phyloP scores from a whole-genome alignment of 2,888 invertebrate species.

The Endomychus coccineus region DNA sequence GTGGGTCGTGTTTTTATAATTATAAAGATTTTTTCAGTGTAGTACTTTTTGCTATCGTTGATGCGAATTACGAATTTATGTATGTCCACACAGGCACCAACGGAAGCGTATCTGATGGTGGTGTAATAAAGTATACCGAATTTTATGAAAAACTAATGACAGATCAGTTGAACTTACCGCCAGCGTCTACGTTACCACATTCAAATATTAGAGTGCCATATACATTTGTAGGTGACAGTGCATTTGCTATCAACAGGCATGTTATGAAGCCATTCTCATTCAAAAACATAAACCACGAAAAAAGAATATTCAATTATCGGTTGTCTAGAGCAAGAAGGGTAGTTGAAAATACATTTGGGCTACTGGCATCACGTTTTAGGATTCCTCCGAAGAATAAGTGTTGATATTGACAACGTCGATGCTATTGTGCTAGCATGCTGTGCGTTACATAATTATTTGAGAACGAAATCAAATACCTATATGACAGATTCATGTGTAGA shows the following conservation, averaged over 20 bases:
- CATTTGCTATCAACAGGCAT: slow-evolving; percentile 17
- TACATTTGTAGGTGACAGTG: slow-evolving; percentile 18
- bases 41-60: slow-evolving; percentile 22
- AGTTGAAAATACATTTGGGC: slow-evolving; percentile 1
- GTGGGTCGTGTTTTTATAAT: slow-evolving; percentile 18
- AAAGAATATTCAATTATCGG: slow-evolving; percentile 13
- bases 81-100: slow-evolving; percentile 25
- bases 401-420: not conserved
- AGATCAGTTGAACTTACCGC: not conserved
- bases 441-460: slow-evolving; percentile 3
- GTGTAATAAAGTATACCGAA: slow-evolving; percentile 20
- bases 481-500: slow-evolving; percentile 8
- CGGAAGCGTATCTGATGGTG: slow-evolving; percentile 26
- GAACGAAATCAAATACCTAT: slow-evolving; percentile 16
- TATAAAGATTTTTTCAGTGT: slow-evolving; percentile 21
- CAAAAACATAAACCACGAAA: slow-evolving; percentile 12
- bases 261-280: slow-evolving; percentile 16
- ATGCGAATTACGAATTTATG: slow-evolving; percentile 27
- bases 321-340: slow-evolving; percentile 3
- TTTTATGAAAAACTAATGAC: slow-evolving; percentile 14
- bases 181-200: slow-evolving; percentile 1
- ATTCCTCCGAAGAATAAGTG: not conserved
- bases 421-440: slow-evolving; percentile 1
- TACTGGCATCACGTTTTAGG: not conserved
- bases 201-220: slow-evolving; percentile 12